These are phyloP conservation scores for Nemotelus nigrinus DNA, from an alignment of 2,888 invertebrate species.

Conservation along the genomic window DNA sequence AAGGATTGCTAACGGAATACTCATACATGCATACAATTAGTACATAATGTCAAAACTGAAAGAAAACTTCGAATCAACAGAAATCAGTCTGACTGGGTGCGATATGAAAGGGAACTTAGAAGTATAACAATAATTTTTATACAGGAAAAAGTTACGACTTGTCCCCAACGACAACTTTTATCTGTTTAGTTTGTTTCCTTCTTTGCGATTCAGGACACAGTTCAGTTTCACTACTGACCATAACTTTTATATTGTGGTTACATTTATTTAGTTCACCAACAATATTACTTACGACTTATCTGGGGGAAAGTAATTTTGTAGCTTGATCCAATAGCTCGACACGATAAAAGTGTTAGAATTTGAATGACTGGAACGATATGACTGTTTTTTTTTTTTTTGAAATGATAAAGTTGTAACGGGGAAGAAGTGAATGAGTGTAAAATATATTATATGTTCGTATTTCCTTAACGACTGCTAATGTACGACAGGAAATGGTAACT, in stretches of 20 bases:
- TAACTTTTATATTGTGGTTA: conserved; percentile 38
- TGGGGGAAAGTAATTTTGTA: conserved; percentile 19
- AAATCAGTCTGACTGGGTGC: not conserved
- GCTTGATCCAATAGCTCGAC: not conserved
- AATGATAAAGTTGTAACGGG: too few species aligned
- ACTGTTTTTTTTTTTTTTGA: not conserved
- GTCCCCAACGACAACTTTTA: conserved; percentile 25
- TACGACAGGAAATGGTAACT: too few species aligned
- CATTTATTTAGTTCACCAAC: conserved; percentile 33
- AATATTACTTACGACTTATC: conserved; percentile 37
- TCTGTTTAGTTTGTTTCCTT: not conserved
- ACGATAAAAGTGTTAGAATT: conserved; percentile 5
- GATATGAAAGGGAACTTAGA: not conserved
- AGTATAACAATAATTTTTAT: conserved; percentile 21
- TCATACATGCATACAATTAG: not conserved
- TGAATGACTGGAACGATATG: not conserved
- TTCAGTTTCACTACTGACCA: conserved; percentile 33
- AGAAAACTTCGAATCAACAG: not conserved
- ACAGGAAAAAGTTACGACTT: conserved; percentile 16
- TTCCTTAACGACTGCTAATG: not conserved
- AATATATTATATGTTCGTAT: not conserved
- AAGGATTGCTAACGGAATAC: conserved; percentile 38
- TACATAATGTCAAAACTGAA: conserved; percentile 3
- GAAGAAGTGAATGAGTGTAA: not conserved
- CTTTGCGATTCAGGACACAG: not conserved